Evolutionary conservation across 2,797 vertebrate species (phyloP).

Genomic region (Alcedo quadribrachys): DNA sequence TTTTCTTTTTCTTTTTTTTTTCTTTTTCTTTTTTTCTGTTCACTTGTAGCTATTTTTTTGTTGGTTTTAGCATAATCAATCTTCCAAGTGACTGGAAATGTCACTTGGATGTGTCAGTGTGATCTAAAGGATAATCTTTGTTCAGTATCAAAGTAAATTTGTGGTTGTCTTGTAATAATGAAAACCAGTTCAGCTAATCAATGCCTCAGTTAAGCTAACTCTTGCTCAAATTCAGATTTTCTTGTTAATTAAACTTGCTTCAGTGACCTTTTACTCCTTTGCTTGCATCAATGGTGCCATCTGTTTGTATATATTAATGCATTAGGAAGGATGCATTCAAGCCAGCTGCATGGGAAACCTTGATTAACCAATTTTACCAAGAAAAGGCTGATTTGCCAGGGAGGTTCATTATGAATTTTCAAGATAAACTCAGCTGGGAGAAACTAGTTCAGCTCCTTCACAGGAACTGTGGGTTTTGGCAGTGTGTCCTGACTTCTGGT

Average conservation of each 20-base stretch:
- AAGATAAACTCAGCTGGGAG: background rate
- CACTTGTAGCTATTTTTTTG: background rate
- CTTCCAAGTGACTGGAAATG: background rate
- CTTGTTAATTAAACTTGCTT: conserved; percentile 30
- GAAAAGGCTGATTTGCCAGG: background rate
- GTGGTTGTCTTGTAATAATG: conserved; percentile 28
- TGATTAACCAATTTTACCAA: background rate
- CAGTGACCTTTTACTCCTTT: conserved; percentile 23
- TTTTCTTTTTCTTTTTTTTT: too few relatives aligned
- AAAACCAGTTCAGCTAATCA: background rate
- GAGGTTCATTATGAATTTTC: background rate
- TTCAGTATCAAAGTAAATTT: background rate
- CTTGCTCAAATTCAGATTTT: conserved; percentile 1
- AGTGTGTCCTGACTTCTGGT: background rate
- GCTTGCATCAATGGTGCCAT: background rate
- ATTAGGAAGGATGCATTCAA: background rate
- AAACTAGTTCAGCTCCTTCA: background rate
- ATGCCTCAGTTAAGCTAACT: conserved; percentile 9
- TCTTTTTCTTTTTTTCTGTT: background rate
- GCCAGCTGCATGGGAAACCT: background rate
- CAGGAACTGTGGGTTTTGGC: background rate
- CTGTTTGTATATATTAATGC: background rate
- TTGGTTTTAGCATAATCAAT: background rate
- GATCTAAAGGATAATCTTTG: background rate
- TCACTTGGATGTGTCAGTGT: background rate